Percentiles rank a stretch among this genome's conserved stretches.
Conservation (phyloP, 2,113 vertebrate genomes). For the Leptobrachium ailaonicum region DNA sequence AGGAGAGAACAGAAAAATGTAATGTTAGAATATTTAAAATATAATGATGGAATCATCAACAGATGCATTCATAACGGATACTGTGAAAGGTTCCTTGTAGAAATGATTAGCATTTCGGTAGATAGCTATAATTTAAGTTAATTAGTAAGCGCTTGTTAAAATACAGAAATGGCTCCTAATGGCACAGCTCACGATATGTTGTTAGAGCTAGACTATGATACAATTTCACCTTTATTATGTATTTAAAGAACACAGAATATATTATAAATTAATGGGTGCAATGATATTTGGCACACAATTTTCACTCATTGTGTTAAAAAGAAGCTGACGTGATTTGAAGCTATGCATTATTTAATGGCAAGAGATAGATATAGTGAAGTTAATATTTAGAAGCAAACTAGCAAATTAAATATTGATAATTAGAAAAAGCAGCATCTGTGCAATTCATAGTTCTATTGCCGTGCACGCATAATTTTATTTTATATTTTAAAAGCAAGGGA, state of each 20-base stretch:
- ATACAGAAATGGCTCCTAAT: slow-evolving; percentile 9
- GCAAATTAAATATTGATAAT: too few species aligned
- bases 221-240: background rate
- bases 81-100: slow-evolving; percentile 23
- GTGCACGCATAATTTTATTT: too few species aligned
- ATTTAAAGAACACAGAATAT: background rate
- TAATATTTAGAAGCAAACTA: too few species aligned
- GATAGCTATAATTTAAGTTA: slow-evolving; percentile 33
- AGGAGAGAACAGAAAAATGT: slow-evolving; percentile 1
- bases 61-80: slow-evolving; percentile 17
- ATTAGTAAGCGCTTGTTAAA: slow-evolving; percentile 36
- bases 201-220: background rate
- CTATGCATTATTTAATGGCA: too few species aligned
- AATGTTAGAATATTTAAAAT: slow-evolving; percentile 5
- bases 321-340: too few species aligned
- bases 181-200: background rate
- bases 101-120: slow-evolving; percentile 31
- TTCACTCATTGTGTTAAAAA: too few species aligned
- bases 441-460: too few species aligned
- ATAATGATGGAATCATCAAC: slow-evolving; percentile 31
- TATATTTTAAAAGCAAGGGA: too few species aligned
- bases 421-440: too few species aligned
- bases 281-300: too few species aligned
- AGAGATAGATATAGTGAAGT: too few species aligned
- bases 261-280: too few species aligned